These are phyloP conservation scores for Cistogaster globosa DNA, from an alignment of 2,888 invertebrate genomes.

Conservation along the genomic window DNA sequence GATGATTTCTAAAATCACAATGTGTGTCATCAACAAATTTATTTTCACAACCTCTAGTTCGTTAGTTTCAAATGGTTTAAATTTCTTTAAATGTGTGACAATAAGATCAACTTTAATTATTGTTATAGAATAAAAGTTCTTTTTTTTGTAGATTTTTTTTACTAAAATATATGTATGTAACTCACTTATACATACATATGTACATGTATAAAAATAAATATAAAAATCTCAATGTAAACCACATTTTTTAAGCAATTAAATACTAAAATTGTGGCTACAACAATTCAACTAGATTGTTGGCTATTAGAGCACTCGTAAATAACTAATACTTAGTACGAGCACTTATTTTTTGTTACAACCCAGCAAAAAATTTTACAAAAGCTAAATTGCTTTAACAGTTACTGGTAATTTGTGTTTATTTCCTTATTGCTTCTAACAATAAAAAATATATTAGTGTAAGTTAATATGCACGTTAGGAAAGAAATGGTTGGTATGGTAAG, in stretches of 20 bases:
- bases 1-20: too few relatives aligned
- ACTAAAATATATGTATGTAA: background rate
- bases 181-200: background rate
- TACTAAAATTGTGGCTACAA: constrained; percentile 68
- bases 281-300: constrained; percentile 58
- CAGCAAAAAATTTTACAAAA: constrained; percentile 14
- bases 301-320: constrained; percentile 52
- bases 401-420: too few relatives aligned
- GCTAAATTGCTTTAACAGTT: background rate
- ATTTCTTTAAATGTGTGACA: constrained; percentile 9
- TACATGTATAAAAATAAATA: constrained; percentile 32
- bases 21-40: too few relatives aligned
- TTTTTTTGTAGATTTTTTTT: constrained; percentile 28
- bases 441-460: too few relatives aligned
- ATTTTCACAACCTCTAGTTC: background rate
- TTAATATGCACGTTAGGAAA: too few relatives aligned
- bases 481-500: too few relatives aligned
- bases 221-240: constrained; percentile 67
- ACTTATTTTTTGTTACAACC: constrained; percentile 17
- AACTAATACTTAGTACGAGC: constrained; percentile 20
- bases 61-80: background rate
- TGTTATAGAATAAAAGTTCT: constrained; percentile 21
- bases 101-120: constrained; percentile 2
- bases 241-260: constrained; percentile 70
- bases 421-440: too few relatives aligned